phyloP scores from a whole-genome alignment of 92 coral and sea anemone genomes.

The Meandrina meandrites region DNA sequence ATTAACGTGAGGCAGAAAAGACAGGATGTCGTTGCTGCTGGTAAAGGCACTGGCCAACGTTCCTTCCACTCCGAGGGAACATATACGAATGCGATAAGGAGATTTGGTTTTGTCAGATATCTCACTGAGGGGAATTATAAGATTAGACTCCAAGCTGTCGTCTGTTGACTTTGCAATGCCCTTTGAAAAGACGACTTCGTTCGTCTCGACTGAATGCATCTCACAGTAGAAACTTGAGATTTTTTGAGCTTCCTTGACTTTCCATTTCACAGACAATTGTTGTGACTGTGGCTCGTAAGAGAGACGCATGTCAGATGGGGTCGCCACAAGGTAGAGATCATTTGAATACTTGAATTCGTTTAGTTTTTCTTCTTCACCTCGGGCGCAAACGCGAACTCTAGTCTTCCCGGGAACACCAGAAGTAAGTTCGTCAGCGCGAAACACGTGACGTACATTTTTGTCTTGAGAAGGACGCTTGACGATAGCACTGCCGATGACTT shows the following conservation, averaged over 20 bases:
- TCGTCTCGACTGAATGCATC: not conserved
- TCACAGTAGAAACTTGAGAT: slow-evolving; percentile 11
- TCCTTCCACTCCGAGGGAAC: not conserved
- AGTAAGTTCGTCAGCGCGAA: not conserved
- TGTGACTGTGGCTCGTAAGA: slow-evolving; percentile 12
- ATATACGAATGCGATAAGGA: not conserved
- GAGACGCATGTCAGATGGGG: not conserved
- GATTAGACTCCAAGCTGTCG: not conserved
- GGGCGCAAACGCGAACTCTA: slow-evolving; percentile 15
- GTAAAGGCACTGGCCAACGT: slow-evolving; percentile 18
- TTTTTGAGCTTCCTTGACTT: not conserved
- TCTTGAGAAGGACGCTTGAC: not conserved
- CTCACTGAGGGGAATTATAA: not conserved
- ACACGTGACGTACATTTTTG: not conserved
- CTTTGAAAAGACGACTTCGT: not conserved
- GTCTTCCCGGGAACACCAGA: slow-evolving; percentile 15
- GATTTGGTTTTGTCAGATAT: not conserved
- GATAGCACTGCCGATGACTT: slow-evolving; percentile 5
- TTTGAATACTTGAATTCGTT: slow-evolving; percentile 11
- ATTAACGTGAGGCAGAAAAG: not conserved
- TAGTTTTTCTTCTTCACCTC: not conserved
- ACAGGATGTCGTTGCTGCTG: not conserved
- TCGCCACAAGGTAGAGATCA: slow-evolving; percentile 8
- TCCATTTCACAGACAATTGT: not conserved
- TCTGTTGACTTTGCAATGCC: not conserved